Evolutionary conservation across 2,888 invertebrate genomes (phyloP), one percentile per base, ranked within the genome.

Genomic region (Chironomus riparius): DNA sequence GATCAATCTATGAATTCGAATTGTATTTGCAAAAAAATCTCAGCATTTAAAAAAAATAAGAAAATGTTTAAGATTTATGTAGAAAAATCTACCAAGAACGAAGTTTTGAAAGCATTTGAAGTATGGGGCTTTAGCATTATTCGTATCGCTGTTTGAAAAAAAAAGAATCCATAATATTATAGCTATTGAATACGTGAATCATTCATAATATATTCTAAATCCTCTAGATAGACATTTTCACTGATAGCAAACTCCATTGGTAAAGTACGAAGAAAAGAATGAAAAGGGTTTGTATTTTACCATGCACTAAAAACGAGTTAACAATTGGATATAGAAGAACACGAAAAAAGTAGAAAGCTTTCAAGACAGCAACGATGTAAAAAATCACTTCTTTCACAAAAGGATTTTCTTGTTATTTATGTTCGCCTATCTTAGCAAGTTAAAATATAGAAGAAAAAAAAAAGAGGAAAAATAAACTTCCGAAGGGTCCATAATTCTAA

Each of bases 361-460:
- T 65, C 61, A 74, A 48, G 74, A 72, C 62, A 56, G 15, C 56
- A 56, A 56, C 56, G n/a, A 56, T 18, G 56, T 56, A 24, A 68
- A 68, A 68, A 68, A 47, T 68, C 47, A 68, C 68, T 74, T 65
- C 47, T 68, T 73, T 48, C 47, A 68, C 38, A 68, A 74, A 74
- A 74, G 74, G 74, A 74, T 68, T 72, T 24, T 62, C 62, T 13
- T 62, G 72, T 72, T 24, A 72, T 56, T 72, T 72, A 72, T 72
- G 72, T 24, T 21, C 22, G 21, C 65, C n/a, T 56, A 56, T 56
- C 15, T 13, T 38, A 68, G 68, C 38, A 28, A n/a, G 21, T 38
- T 47, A 21, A 15, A 38, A 15, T 21, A 24, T 22, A 21, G 21
- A 10, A 65, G n/a, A 24, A 22, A n/a, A n/a, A 62, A 61, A 61